Conservation (phyloP, 2,113 vertebrate genomes). For the Colistium nudipinnis region DNA sequence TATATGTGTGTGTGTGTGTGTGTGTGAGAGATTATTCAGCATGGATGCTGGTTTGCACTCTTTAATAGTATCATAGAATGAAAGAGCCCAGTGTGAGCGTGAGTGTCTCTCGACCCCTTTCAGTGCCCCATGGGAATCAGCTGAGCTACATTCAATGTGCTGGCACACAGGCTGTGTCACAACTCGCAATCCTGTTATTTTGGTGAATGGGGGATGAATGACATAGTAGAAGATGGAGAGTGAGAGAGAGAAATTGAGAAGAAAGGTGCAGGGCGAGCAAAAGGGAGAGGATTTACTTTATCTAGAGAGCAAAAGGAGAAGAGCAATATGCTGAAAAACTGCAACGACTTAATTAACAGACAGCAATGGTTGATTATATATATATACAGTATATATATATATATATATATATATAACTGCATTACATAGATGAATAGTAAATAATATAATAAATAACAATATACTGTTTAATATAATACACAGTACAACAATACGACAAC, state of each 20-base stretch:
- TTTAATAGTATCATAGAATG: slow-evolving; percentile 61
- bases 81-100: slow-evolving; percentile 56
- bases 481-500: not conserved
- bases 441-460: not conserved
- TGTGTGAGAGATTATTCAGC: slow-evolving; percentile 28
- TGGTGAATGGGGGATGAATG: slow-evolving; percentile 39
- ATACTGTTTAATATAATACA: not conserved
- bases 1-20: slow-evolving; percentile 24
- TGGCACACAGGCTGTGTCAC: slow-evolving; percentile 68
- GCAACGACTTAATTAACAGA: slow-evolving; percentile 37
- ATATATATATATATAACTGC: no score
- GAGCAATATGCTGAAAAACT: slow-evolving; percentile 36
- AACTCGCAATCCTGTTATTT: slow-evolving; percentile 68
- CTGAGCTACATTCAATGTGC: slow-evolving; percentile 71
- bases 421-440: no score
- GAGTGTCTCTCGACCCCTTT: slow-evolving; percentile 53
- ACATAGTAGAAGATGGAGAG: slow-evolving; percentile 21
- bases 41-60: slow-evolving; percentile 46
- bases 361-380: not conserved
- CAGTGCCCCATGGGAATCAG: slow-evolving; percentile 76
- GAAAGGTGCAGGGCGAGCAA: slow-evolving; percentile 1
- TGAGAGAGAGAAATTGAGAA: not conserved
- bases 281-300: slow-evolving; percentile 27
- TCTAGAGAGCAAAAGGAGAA: slow-evolving; percentile 18
- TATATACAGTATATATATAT: no score